Base-by-base conservation (phyloP, 2,888 invertebrate genomes). In the Neuroscelio doddi region DNA sequence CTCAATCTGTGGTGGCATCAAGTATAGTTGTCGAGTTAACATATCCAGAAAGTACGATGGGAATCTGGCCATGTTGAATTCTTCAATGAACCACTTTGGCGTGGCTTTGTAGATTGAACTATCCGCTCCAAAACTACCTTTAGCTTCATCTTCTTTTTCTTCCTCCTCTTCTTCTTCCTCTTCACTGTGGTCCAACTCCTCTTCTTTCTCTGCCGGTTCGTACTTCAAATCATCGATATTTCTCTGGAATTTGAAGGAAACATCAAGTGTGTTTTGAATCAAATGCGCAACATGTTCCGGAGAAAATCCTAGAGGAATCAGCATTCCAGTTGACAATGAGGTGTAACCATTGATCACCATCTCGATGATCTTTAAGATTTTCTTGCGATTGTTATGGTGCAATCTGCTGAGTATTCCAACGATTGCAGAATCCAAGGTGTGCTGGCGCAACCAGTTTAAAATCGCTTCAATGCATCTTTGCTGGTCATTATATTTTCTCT, bases 401-500 rank as follows among this genome's bases (percentile, higher is more conserved):
- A 92, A 80, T 65, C 89, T 86, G 0, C 88, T 87, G 24, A 93
- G 76, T 69, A 93, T 89, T 81, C 90, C 91, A 5, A 86, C 80
- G 9, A 94, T 84, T 0, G 93, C 94, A 1, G 90, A 87, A 9
- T 93, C 90, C 15, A 91, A 85, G 0, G 89, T 90, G 79, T 92
- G 90, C 74, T 89, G 88, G 71, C 89, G 88, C 1, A 96, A 78
- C 95, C 96, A 96, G 55, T 88, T 86, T 2, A 96, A 87, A 3
- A 93, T 86, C 1, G 89, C 88, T 65, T 89, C 87, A 68, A 96
- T 93, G 64, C 89, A 88, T 64, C 89, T 87, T 75, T 94, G 92
- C 61, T 90, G 89, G 1, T 88, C 87, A 75, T 88, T 89, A 1
- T 56, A 57, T 38, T 87, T 87, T 27, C 63, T 73, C 12, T 84